Conservation (phyloP, 2,797 vertebrate genomes). For the Paedocypris micromegethes region DNA sequence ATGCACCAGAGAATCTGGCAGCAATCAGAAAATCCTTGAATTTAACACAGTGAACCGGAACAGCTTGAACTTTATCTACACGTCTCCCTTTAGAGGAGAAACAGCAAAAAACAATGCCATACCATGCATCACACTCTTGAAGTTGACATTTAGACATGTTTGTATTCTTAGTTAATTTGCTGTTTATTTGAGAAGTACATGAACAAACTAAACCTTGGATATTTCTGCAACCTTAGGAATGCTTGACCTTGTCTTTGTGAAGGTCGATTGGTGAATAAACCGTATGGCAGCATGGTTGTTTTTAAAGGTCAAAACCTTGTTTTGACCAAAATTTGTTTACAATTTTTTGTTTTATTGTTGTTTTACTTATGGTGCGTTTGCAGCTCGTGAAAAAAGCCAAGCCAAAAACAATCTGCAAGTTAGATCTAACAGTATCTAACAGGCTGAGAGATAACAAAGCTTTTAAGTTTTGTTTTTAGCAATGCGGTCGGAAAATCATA, state of each 20-base stretch:
- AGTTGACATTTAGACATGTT: conserved; percentile 33
- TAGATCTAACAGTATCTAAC: too few species aligned
- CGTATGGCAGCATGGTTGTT: neutral
- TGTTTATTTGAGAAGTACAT: neutral
- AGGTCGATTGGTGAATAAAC: conserved; percentile 7
- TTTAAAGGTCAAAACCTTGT: conserved; percentile 26
- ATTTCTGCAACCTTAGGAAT: conserved; percentile 8
- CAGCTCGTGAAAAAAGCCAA: neutral
- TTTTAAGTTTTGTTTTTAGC: neutral
- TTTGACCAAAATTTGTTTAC: conserved; percentile 7
- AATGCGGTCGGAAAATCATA: neutral
- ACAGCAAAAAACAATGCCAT: conserved; percentile 13
- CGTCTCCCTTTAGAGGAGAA: conserved; percentile 11
- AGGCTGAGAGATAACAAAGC: too few species aligned
- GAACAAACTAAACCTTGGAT: conserved; percentile 19
- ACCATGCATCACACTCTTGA: conserved; percentile 20
- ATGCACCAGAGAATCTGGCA: conserved; percentile 17
- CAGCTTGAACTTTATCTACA: conserved; percentile 32
- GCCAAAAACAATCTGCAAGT: too few species aligned
- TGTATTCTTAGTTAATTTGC: conserved; percentile 8
- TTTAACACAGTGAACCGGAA: conserved; percentile 25
- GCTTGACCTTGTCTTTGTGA: conserved; percentile 9
- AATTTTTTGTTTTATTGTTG: neutral
- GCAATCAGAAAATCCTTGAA: conserved; percentile 23
- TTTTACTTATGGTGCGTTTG: neutral